Conservation (phyloP, 2,797 vertebrate species). For the Silurus aristotelis region DNA sequence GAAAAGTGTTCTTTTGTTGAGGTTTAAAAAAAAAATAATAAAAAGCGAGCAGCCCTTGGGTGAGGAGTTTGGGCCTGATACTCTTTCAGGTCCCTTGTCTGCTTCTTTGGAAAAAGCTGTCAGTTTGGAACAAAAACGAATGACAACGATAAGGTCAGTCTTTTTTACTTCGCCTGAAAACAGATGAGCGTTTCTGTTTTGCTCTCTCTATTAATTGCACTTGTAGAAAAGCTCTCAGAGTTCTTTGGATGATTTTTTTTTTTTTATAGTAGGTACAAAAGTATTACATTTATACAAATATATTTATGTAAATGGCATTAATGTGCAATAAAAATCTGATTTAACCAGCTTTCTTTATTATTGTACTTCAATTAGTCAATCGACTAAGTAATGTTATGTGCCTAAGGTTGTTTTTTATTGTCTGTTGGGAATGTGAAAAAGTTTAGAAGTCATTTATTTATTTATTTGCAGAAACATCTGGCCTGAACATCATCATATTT, state of each 20-base stretch:
- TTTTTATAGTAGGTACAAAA: background rate
- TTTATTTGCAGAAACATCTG: background rate
- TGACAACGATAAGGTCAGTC: constrained; percentile 34
- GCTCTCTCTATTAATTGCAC: constrained; percentile 12
- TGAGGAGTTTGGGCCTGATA: constrained; percentile 60
- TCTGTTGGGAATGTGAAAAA: background rate
- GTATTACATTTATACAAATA: background rate
- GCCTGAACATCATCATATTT: background rate
- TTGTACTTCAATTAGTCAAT: background rate
- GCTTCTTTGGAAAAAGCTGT: constrained; percentile 42
- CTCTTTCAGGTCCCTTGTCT: constrained; percentile 60
- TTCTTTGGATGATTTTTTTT: background rate
- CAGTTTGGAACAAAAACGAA: constrained; percentile 32
- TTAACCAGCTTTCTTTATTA: too few relatives aligned
- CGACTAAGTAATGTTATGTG: background rate
- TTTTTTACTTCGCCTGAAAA: constrained; percentile 14
- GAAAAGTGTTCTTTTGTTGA: constrained; percentile 28
- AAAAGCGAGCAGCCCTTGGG: constrained; percentile 32
- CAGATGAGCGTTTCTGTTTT: background rate
- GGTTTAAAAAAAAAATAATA: constrained; percentile 20
- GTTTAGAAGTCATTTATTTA: background rate
- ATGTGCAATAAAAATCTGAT: background rate
- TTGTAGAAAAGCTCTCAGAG: background rate
- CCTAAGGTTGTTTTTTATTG: background rate
- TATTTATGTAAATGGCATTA: background rate